Conservation (phyloP, 2,888 invertebrate species). For the Drosophila pseudotalamancana region DNA sequence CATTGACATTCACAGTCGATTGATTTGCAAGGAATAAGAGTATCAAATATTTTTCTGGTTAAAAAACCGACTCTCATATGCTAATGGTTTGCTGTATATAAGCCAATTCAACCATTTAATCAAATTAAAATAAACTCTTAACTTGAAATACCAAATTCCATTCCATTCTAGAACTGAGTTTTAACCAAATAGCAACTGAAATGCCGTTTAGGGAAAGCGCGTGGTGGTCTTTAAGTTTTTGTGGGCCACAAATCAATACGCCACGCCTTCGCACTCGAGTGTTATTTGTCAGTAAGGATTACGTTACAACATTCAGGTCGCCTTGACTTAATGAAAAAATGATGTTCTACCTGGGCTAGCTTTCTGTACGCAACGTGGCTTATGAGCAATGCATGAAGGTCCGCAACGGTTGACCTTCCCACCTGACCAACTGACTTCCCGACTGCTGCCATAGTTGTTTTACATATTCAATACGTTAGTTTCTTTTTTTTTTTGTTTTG, state of each 20-base stretch:
- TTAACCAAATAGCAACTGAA: background rate
- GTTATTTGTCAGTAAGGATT: slow-evolving; percentile 1
- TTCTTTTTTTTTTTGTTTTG: slow-evolving; percentile 12
- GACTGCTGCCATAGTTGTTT: slow-evolving; percentile 21
- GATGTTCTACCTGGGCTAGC: slow-evolving; percentile 17
- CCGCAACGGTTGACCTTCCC: slow-evolving; percentile 1
- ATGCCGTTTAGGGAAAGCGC: too few species aligned
- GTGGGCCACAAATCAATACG: slow-evolving; percentile 25
- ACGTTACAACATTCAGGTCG: slow-evolving; percentile 2
- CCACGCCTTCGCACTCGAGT: slow-evolving; percentile 13
- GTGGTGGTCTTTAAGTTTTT: background rate
- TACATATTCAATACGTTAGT: slow-evolving; percentile 54
- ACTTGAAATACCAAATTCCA: too few species aligned
- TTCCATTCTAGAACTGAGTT: too few species aligned
- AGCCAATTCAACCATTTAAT: too few species aligned
- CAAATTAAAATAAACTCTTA: too few species aligned
- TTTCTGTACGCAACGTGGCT: slow-evolving; percentile 23
- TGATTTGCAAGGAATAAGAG: too few species aligned
- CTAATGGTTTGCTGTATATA: too few species aligned
- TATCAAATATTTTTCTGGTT: too few species aligned
- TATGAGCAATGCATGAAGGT: slow-evolving; percentile 52
- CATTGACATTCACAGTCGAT: background rate
- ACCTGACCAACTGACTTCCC: slow-evolving; percentile 6
- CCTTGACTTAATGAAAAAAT: slow-evolving; percentile 32
- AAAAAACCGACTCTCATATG: too few species aligned